Conservation (phyloP, 1,140 invertebrate genomes). For the Drosophila santomea region DNA sequence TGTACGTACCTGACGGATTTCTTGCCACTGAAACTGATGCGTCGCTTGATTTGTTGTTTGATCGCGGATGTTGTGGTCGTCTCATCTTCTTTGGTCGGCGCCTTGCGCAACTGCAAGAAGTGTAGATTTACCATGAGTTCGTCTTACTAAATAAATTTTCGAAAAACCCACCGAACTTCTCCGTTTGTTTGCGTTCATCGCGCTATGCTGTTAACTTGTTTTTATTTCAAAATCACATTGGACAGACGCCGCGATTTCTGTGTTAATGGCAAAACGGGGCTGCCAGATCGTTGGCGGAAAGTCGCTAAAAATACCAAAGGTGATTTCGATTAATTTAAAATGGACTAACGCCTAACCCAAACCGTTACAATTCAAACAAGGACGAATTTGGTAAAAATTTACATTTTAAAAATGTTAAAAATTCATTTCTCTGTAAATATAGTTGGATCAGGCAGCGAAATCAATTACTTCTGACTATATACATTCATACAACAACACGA, state of each 20-base stretch:
- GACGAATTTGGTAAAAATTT: not conserved
- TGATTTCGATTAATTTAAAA: not conserved
- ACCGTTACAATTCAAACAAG: not conserved
- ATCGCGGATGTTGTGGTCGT: not conserved
- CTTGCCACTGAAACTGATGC: conserved; percentile 71
- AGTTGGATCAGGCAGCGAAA: too few relatives aligned
- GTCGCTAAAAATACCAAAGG: not conserved
- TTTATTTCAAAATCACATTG: conserved; percentile 28
- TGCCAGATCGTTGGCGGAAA: not conserved
- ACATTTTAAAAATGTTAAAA: not conserved
- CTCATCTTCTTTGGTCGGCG: conserved; percentile 18
- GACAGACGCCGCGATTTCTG: conserved; percentile 24
- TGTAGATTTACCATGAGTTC: not conserved
- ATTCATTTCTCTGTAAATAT: not conserved
- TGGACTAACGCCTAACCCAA: not conserved
- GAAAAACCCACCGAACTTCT: conserved; percentile 53
- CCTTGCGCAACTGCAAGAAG: conserved; percentile 38
- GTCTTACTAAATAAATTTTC: not conserved
- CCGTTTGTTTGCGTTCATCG: conserved; percentile 51
- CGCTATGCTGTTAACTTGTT: conserved; percentile 4
- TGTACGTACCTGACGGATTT: conserved; percentile 57
- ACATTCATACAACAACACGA: too few relatives aligned
- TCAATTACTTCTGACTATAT: too few relatives aligned
- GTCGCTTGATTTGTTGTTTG: conserved; percentile 43
- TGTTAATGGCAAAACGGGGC: not conserved